phyloP scores from a whole-genome alignment of 2,888 invertebrate species.

The Epiblema foenella region DNA sequence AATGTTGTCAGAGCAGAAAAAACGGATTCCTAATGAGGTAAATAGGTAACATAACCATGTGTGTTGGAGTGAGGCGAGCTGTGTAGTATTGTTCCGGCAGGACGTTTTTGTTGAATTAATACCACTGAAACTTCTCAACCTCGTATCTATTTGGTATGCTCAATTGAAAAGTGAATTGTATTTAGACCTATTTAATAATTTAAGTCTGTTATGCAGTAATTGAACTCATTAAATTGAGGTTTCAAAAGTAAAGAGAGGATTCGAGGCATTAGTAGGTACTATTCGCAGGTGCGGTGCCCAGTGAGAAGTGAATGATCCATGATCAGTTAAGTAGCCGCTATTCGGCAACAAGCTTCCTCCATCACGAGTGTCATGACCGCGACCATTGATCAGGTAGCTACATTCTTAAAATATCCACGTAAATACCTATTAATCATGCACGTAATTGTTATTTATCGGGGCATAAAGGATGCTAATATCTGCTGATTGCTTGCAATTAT shows the following conservation, averaged over 20 bases:
- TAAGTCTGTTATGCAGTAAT: background rate
- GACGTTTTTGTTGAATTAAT: conserved; percentile 47
- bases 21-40: conserved; percentile 34
- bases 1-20: conserved; percentile 43
- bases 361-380: conserved; percentile 30
- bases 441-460: conserved; percentile 5
- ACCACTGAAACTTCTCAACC: conserved; percentile 12
- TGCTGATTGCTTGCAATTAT: conserved; percentile 5
- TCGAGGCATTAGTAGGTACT: conserved; percentile 17
- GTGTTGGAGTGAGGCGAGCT: conserved; percentile 42
- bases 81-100: conserved; percentile 49
- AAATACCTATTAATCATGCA: background rate
- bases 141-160: background rate
- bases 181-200: no score
- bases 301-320: conserved; percentile 47
- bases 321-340: conserved; percentile 31
- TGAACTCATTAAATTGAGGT: background rate
- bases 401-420: conserved; percentile 27
- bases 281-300: conserved; percentile 46
- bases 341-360: conserved; percentile 45
- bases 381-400: conserved; percentile 19
- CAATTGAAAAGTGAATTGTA: conserved; percentile 1
- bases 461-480: conserved; percentile 14
- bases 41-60: conserved; percentile 32
- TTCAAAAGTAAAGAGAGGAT: background rate